A percentile compares a stretch with the other conserved stretches of the same genome.
Conservation (phyloP, 2,888 invertebrate genomes). For the Athripsodes cinereus region DNA sequence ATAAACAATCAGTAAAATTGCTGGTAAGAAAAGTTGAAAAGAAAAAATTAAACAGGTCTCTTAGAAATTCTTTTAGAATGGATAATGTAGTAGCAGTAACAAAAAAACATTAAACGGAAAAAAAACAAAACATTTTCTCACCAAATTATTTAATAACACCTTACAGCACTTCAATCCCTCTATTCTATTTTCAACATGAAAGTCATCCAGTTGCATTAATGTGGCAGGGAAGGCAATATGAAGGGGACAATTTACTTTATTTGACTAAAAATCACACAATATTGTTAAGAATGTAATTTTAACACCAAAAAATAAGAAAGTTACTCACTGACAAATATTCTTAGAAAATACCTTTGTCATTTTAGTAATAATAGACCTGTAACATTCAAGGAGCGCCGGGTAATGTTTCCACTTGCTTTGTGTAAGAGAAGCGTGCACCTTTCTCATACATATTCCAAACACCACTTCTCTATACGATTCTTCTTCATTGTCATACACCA, state of each 20-base stretch:
- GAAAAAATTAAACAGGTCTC: neutral
- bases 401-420: conserved; percentile 23
- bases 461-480: conserved; percentile 10
- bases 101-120: too few relatives aligned
- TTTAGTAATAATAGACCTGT: conserved; percentile 12
- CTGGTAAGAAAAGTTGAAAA: neutral
- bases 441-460: conserved; percentile 19
- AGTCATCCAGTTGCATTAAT: conserved; percentile 23
- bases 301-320: too few relatives aligned
- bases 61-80: neutral
- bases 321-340: too few relatives aligned
- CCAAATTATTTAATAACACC: conserved; percentile 19
- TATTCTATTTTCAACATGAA: conserved; percentile 18
- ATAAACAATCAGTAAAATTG: neutral
- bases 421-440: conserved; percentile 22
- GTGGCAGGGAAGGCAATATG: conserved; percentile 22
- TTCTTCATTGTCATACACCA: neutral
- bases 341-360: conserved; percentile 24
- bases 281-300: neutral
- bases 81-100: neutral
- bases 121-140: too few relatives aligned
- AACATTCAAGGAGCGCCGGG: conserved; percentile 20
- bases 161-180: conserved; percentile 25
- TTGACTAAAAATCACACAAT: conserved; percentile 13
- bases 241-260: conserved; percentile 18